Base-by-base conservation (phyloP, 1,140 invertebrate genomes). In the Philotrypesis tridentata region DNA sequence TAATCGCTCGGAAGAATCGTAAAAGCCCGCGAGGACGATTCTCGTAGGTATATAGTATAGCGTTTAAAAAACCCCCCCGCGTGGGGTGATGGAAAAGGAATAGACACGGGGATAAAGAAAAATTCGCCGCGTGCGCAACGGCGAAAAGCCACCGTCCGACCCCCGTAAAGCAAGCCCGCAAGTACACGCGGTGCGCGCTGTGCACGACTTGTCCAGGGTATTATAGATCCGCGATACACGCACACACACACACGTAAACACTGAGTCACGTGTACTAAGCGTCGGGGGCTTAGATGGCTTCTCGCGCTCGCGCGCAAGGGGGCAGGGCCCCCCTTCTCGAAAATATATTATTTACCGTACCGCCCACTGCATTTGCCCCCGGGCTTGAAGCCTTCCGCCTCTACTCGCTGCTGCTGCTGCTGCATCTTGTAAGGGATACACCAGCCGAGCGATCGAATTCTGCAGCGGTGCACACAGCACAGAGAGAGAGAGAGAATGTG, bases 341-440 rank as follows among this genome's bases (percentile, higher is more conserved):
- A 81, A 81, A 81, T 81, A 81, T 81, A 81, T 81, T 81, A 81
- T 81, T 81, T 81, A 81, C 79, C 27, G 72, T 29, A 63, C 79
- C 79, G 79, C 79, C 79, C 73, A 81, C 72, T 37, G 72, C n/a
- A 72, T 65, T 80, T 73, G 79, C 70, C 70, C 37, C n/a, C 68
- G 67, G 77, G 14, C 55, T 40, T 68, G 77, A 80, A 74, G 61
- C 79, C 70, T 70, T 74, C 71, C 63, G 8, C 75, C 48, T 55
- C 48, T 55, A 21, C 48, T 55, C 33, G 7, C 48, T 43, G 11
- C 40, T 14, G 40, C 40, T 9, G 40, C 8, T 9, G 9, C 61
- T 74, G 23, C 63, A 14, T 27, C 76, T 78, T 70, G 37, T 55
- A 55, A 78, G 37, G 76, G 65, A 78, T 70, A 78, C 60, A 65